Percentiles rank a stretch among this genome's conserved stretches.
phyloP scores from a whole-genome alignment of 2,888 invertebrate genomes.

The Pyrrhosoma nymphula region DNA sequence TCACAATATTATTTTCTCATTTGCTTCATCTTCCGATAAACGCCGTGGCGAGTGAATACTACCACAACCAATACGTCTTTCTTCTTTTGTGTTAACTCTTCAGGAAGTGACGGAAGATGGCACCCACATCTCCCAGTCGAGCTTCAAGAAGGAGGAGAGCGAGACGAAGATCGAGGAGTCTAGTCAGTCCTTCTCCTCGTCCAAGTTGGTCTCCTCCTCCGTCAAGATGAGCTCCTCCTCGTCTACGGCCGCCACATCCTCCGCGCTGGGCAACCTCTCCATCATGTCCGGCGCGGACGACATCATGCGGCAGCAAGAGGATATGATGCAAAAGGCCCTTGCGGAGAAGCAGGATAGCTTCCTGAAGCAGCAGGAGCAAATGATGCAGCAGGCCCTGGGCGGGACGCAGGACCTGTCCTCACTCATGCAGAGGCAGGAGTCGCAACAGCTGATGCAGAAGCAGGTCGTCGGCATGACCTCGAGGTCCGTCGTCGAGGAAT shows the following conservation, averaged over 20 bases:
- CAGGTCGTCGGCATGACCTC: constrained; percentile 15
- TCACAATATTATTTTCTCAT: no score
- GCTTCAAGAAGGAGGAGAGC: constrained; percentile 56
- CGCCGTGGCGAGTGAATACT: no score
- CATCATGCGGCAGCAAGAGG: constrained; percentile 1
- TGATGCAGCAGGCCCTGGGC: constrained; percentile 28
- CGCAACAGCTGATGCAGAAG: constrained; percentile 43
- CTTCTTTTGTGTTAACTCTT: not conserved
- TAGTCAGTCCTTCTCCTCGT: constrained; percentile 46
- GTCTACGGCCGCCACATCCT: not conserved
- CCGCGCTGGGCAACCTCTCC: constrained; percentile 20
- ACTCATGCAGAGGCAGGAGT: constrained; percentile 16
- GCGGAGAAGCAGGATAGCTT: constrained; percentile 43
- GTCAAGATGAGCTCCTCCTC: constrained; percentile 55
- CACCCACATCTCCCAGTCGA: constrained; percentile 44
- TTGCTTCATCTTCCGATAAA: no score
- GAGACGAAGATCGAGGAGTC: constrained; percentile 57
- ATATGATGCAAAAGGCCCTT: constrained; percentile 43
- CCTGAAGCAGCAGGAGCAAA: constrained; percentile 37
- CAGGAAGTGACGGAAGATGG: constrained; percentile 58
- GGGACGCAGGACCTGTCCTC: not conserved
- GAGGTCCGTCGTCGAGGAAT: constrained; percentile 48
- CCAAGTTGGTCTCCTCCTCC: constrained; percentile 30
- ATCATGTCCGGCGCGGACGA: constrained; percentile 47
- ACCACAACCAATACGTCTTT: no score